Conservation (phyloP, 2,797 vertebrate genomes). For the Oceanodroma leucorhoa region DNA sequence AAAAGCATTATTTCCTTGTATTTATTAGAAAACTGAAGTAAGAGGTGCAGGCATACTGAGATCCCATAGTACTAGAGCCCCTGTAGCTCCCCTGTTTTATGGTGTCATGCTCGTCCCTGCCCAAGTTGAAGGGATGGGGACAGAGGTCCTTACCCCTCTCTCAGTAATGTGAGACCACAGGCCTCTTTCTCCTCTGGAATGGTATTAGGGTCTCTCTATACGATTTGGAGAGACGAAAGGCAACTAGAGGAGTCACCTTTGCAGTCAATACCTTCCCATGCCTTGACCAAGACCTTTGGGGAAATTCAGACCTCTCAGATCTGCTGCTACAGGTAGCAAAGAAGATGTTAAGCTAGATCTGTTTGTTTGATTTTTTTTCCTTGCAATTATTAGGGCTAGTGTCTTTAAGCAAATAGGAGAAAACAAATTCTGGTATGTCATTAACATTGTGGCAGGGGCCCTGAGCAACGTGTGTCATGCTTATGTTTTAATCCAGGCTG, state of each 20-base stretch:
- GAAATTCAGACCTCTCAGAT: background rate
- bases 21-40: background rate
- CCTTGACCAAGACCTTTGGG: background rate
- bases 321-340: background rate
- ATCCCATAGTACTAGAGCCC: background rate
- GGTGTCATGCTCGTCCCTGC: fast-evolving
- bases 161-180: background rate
- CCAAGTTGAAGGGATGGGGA: background rate
- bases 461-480: background rate
- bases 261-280: background rate
- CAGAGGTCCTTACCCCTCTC: background rate
- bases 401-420: background rate
- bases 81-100: background rate
- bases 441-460: background rate
- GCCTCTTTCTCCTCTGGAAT: background rate
- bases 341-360: background rate
- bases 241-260: background rate
- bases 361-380: background rate
- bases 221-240: background rate
- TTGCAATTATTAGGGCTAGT: background rate
- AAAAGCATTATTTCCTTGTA: background rate
- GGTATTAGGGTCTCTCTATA: background rate
- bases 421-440: background rate
- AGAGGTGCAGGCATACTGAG: background rate
- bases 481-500: background rate